Percentiles rank a stretch among this genome's conserved stretches.
Conservation (phyloP, 2,888 invertebrate species). For the Cryptus armator region DNA sequence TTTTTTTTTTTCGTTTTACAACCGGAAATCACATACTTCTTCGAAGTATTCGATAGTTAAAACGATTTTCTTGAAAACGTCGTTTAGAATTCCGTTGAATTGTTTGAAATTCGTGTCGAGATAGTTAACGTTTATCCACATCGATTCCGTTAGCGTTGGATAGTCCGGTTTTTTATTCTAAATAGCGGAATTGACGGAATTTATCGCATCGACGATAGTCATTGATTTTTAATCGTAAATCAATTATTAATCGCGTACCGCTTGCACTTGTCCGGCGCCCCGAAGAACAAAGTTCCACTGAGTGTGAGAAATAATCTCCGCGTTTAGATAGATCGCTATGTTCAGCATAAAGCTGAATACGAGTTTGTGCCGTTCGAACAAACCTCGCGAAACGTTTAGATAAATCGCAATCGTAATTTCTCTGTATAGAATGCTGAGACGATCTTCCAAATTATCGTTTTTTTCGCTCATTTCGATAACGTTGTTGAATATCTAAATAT, state of each 20-base stretch:
- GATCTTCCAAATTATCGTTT: constrained; percentile 88
- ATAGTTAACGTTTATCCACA: constrained; percentile 90
- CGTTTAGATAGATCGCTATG: constrained; percentile 90
- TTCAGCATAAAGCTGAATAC: constrained; percentile 95
- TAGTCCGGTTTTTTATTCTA: constrained; percentile 88
- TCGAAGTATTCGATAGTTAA: constrained; percentile 88
- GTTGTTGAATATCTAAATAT: constrained; percentile 90
- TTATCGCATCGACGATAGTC: neutral
- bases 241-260: constrained; percentile 79
- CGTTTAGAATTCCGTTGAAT: constrained; percentile 87
- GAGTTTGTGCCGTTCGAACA: constrained; percentile 96
- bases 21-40: constrained; percentile 84
- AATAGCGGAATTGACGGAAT: constrained; percentile 76
- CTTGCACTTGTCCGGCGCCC: constrained; percentile 89
- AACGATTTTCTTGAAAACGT: constrained; percentile 87
- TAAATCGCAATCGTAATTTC: constrained; percentile 94
- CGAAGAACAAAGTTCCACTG: constrained; percentile 94
- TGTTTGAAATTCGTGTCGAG: constrained; percentile 87
- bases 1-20: no score
- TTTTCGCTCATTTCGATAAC: constrained; percentile 93
- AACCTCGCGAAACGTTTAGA: constrained; percentile 94
- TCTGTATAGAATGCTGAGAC: constrained; percentile 90
- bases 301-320: constrained; percentile 86
- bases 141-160: constrained; percentile 88
- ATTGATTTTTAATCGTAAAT: neutral